Evolutionary conservation across 2,113 vertebrate species (phyloP).

Genomic region (Callorhinus ursinus): DNA sequence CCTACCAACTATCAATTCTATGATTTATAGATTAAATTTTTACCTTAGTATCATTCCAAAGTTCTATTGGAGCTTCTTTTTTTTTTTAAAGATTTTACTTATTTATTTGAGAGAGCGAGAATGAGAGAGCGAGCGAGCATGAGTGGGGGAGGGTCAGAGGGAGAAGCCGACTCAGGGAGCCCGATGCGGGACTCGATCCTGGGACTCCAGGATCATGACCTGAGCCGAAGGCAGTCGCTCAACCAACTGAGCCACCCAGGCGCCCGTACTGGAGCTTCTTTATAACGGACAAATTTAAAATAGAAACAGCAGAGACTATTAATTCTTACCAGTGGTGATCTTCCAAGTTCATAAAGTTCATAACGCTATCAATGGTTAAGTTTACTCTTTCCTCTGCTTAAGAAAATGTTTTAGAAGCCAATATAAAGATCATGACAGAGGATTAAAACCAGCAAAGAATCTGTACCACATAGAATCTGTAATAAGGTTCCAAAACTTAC

Average conservation of each 20-base stretch:
- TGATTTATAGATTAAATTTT: background rate
- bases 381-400: background rate
- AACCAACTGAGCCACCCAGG: no score
- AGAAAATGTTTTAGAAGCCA: background rate
- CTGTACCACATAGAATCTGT: background rate
- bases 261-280: background rate
- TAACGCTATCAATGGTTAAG: background rate
- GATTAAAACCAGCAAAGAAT: background rate
- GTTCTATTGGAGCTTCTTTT: background rate
- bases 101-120: no score
- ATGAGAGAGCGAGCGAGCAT: no score
- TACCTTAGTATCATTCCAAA: background rate
- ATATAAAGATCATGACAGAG: background rate
- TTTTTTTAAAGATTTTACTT: no score
- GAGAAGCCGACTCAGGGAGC: no score
- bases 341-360: slow-evolving; percentile 5
- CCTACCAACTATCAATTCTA: background rate
- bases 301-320: background rate
- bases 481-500: background rate
- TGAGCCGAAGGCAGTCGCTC: no score
- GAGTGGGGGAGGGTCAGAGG: no score
- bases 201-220: no score
- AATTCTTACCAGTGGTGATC: background rate
- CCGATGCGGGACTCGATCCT: no score
- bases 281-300: background rate